phyloP scores from a whole-genome alignment of 2,113 vertebrate species.

The Mus spicilegus region DNA sequence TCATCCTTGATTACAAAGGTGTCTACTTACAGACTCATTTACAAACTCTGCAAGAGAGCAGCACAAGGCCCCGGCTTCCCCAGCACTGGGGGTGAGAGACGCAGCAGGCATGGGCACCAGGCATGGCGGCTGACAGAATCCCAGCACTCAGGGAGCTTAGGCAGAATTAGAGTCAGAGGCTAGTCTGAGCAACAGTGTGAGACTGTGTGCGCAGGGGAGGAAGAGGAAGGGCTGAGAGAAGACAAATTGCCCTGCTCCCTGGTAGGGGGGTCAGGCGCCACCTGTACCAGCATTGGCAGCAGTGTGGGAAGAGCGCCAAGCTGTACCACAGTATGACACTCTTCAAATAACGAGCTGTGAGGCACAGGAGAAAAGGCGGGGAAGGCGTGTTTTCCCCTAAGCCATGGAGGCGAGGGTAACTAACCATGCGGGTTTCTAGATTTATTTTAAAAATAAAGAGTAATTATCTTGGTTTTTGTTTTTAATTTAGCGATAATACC shows the following conservation, averaged over 20 bases:
- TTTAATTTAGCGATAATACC: not conserved
- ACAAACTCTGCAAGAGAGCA: not conserved
- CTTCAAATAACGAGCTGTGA: not conserved
- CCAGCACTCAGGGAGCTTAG: not conserved
- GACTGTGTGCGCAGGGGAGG: not conserved
- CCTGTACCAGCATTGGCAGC: rapidly evolving
- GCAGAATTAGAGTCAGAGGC: not conserved
- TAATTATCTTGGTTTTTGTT: not conserved
- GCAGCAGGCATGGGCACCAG: rapidly evolving
- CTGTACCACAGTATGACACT: rapidly evolving
- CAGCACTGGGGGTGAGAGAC: not conserved
- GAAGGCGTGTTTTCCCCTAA: too few relatives aligned
- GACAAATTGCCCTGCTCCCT: not conserved
- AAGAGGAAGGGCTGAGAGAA: not conserved
- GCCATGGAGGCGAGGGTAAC: too few relatives aligned
- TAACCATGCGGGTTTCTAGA: not conserved
- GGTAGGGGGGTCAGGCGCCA: not conserved
- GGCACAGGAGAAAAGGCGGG: not conserved
- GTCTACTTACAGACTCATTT: not conserved
- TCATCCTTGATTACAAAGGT: not conserved
- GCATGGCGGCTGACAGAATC: not conserved
- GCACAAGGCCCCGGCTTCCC: not conserved
- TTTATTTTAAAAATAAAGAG: not conserved
- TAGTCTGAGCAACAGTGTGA: not conserved
- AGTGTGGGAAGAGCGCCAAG: rapidly evolving